Conservation (phyloP, 2,888 invertebrate species). For the Elaeidobius kamerunicus region DNA sequence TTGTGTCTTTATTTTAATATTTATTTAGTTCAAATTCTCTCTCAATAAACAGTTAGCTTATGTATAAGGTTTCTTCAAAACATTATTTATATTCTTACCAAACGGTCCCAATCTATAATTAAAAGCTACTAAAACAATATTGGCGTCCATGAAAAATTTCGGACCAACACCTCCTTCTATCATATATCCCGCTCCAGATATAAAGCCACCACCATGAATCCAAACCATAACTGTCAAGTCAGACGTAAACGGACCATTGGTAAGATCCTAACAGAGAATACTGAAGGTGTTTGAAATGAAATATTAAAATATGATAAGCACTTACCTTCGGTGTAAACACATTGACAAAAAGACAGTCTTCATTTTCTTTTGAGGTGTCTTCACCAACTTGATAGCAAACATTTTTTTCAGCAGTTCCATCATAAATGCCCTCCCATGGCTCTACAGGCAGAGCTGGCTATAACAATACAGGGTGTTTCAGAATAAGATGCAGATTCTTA, state of each 20-base stretch:
- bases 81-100: no score
- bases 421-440: slow-evolving; percentile 22
- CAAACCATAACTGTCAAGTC: slow-evolving; percentile 26
- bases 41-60: no score
- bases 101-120: slow-evolving; percentile 28
- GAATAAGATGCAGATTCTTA: no score
- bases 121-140: slow-evolving; percentile 23
- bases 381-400: slow-evolving; percentile 24
- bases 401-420: slow-evolving; percentile 27
- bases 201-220: slow-evolving; percentile 29
- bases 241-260: background rate
- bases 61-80: no score
- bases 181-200: slow-evolving; percentile 23
- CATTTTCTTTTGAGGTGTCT: slow-evolving; percentile 25
- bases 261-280: slow-evolving; percentile 16
- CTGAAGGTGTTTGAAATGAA: no score
- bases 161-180: slow-evolving; percentile 25
- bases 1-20: no score
- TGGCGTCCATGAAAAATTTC: slow-evolving; percentile 26
- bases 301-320: no score
- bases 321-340: slow-evolving; percentile 26
- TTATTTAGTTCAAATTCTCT: no score
- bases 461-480: no score
- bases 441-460: slow-evolving; percentile 17
- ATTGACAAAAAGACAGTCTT: slow-evolving; percentile 28